Evolutionary conservation across 2,113 vertebrate genomes (phyloP), one percentile per base, ranked within the genome.

Genomic region (Murina feae): DNA sequence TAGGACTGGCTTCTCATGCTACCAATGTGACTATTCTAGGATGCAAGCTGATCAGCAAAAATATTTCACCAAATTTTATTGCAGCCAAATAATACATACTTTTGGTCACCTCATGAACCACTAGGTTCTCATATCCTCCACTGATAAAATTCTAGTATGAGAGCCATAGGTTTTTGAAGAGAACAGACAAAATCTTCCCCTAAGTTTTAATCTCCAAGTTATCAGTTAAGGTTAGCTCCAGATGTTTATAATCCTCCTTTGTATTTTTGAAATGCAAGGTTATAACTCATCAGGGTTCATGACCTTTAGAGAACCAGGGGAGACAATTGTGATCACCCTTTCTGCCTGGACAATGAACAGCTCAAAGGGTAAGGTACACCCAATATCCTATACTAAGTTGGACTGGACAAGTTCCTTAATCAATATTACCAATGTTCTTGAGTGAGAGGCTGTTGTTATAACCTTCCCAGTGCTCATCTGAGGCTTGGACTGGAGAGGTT

Each of bases 321-420:
- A 90, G 2, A 21, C 66, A 1, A n/a, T 44, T 39, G 2, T 58
- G 37, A 21, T 23, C 10, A 71, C 4, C 0, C 6, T 44, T 76
- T 92, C 71, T 79, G 11, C 7, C 37, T 47, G 25, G 11, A 39
- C 14, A 69, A 2, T 58, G 44, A 86, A 79, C 2, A 25, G 1
- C 0, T 30, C 11, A 2, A 20, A 55, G 11, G 21, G 5, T 23
- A 53, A 49, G 9, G 0, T 14, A 16, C 5, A 47, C 6, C 1
- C 13, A n/a, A 1, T 9, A 8, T 74, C 16, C 4, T 75, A 83
- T 12, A 32, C 21, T 49, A 18, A 91, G 44, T 37, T 32, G 66
- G 1, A 30, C 10, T 32, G 66, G 1, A 30, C 10, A 53, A 12
- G 5, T 35, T 63, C 17, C 8, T 5, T 20, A 6, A 21, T 55